phyloP scores from a whole-genome alignment of 2,797 vertebrate genomes.

The Perdix hodgsoniae region DNA sequence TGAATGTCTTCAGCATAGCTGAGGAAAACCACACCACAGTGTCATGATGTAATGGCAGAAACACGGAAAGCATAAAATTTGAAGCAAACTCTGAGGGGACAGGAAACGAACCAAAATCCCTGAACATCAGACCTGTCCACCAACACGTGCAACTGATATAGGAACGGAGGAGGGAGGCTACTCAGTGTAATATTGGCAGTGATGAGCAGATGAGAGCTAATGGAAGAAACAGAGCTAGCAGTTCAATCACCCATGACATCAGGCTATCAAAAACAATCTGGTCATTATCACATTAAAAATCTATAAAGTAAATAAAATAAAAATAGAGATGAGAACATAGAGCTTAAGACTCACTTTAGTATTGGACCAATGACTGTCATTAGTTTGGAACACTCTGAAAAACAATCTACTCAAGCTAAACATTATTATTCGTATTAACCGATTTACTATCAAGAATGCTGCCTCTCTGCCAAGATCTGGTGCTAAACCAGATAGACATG shows the following conservation, averaged over 20 bases:
- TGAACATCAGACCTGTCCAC: not conserved
- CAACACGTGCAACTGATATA: not conserved
- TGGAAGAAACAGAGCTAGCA: slow-evolving; percentile 60
- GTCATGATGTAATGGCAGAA: slow-evolving; percentile 59
- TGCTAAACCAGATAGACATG: slow-evolving; percentile 57
- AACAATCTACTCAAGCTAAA: slow-evolving; percentile 23
- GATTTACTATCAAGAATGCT: slow-evolving; percentile 15
- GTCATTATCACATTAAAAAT: slow-evolving; percentile 43
- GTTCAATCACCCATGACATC: slow-evolving; percentile 54
- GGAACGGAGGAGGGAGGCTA: slow-evolving; percentile 1
- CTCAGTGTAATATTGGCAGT: slow-evolving; percentile 36
- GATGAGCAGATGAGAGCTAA: slow-evolving; percentile 43
- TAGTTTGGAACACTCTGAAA: slow-evolving; percentile 21
- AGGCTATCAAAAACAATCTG: slow-evolving; percentile 54
- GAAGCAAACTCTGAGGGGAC: slow-evolving; percentile 15
- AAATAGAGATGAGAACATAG: slow-evolving; percentile 26
- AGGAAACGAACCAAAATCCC: not conserved
- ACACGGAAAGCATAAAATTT: slow-evolving; percentile 1
- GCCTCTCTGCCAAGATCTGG: slow-evolving; percentile 50
- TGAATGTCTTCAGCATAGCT: slow-evolving; percentile 59
- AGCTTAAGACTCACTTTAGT: slow-evolving; percentile 8
- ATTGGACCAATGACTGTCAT: slow-evolving; percentile 17
- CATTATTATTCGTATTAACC: not conserved
- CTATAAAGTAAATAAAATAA: slow-evolving; percentile 31
- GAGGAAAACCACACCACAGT: slow-evolving; percentile 61